These are phyloP conservation scores for Lycorma delicatula DNA, from an alignment of 1,140 invertebrate genomes.

Conservation along the genomic window DNA sequence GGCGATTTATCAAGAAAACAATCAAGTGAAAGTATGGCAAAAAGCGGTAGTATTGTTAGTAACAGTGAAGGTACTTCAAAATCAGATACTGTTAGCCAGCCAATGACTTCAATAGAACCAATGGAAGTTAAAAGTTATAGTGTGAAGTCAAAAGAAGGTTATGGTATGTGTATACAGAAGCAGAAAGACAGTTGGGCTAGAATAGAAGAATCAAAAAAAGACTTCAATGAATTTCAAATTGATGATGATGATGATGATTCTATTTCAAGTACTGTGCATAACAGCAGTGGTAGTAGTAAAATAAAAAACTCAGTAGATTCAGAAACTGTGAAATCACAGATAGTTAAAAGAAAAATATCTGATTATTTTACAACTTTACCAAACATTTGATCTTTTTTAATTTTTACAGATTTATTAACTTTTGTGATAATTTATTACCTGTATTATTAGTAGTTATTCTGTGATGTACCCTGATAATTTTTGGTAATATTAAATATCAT, in stretches of 20 bases:
- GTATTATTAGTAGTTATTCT: too few relatives aligned
- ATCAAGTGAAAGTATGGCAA: too few relatives aligned
- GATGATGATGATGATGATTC: background rate
- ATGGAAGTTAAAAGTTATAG: background rate
- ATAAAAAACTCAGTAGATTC: background rate
- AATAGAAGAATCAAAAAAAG: background rate
- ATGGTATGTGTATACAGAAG: background rate
- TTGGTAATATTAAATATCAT: too few relatives aligned
- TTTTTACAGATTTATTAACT: too few relatives aligned
- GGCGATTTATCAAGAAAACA: too few relatives aligned
- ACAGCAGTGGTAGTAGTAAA: too few relatives aligned
- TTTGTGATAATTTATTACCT: too few relatives aligned
- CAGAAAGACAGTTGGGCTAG: slow-evolving; percentile 1
- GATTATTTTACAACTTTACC: background rate
- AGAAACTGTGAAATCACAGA: background rate
- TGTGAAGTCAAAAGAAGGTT: background rate
- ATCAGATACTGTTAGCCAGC: too few relatives aligned
- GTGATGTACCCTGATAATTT: too few relatives aligned
- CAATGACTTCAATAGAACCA: too few relatives aligned
- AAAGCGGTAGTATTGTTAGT: too few relatives aligned
- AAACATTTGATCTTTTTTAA: background rate
- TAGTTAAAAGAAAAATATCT: background rate
- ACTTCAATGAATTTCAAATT: background rate
- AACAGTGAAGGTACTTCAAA: too few relatives aligned
- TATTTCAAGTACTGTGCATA: background rate